Evolutionary conservation across 1,140 invertebrate species (phyloP).

Genomic region (Drosophila equinoxialis): DNA sequence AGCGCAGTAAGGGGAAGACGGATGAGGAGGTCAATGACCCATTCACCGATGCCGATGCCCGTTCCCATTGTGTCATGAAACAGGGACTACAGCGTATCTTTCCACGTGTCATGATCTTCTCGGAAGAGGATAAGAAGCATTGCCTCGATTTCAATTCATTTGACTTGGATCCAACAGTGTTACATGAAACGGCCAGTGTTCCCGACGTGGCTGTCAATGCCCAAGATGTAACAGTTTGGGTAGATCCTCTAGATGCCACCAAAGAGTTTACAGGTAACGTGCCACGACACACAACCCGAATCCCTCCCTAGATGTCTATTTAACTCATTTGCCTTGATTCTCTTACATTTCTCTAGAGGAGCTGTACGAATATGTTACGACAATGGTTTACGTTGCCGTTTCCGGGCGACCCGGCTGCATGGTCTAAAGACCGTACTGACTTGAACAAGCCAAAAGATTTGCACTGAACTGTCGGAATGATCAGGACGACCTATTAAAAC

Average conservation of each 20-base stretch:
- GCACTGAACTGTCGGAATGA: no score
- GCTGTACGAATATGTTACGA: constrained; percentile 95
- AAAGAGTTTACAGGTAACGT: constrained; percentile 96
- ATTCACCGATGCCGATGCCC: constrained; percentile 93
- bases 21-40: constrained; percentile 94
- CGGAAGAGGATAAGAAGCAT: constrained; percentile 87
- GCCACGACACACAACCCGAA: no score
- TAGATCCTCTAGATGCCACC: constrained; percentile 99
- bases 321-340: background rate
- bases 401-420: constrained; percentile 89
- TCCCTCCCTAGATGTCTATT: no score
- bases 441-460: no score
- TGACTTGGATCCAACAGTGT: constrained; percentile 84
- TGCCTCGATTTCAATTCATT: constrained; percentile 81
- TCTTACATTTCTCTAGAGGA: constrained; percentile 86
- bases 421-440: no score
- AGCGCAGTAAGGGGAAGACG: constrained; percentile 94
- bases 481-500: no score
- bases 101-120: constrained; percentile 90
- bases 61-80: constrained; percentile 95
- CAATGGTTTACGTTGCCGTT: constrained; percentile 98
- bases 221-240: constrained; percentile 91
- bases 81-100: constrained; percentile 89
- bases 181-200: constrained; percentile 80
- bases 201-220: constrained; percentile 85